A percentile compares a stretch with the other conserved stretches of the same genome.
These are phyloP conservation scores for Anthrax anthrax DNA, from an alignment of 2,888 invertebrate genomes.

Conservation along the genomic window DNA sequence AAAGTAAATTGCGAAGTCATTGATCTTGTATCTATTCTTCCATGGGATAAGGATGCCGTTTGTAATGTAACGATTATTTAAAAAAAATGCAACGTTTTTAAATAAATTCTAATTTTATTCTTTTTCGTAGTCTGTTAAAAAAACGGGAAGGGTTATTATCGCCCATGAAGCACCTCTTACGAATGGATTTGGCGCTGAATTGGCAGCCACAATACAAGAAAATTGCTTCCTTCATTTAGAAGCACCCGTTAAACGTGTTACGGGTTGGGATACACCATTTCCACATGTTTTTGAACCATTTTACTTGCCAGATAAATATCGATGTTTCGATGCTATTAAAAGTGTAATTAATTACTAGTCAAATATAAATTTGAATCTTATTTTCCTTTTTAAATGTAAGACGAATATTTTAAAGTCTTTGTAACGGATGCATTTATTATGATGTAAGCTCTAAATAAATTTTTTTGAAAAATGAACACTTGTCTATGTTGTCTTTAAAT, in stretches of 20 bases:
- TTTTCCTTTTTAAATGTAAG: too few relatives aligned
- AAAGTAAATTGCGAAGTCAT: conserved; percentile 83
- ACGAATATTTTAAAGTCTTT: too few relatives aligned
- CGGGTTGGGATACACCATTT: conserved; percentile 94
- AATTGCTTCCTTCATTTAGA: conserved; percentile 91
- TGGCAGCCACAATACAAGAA: conserved; percentile 85
- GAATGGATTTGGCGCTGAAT: conserved; percentile 88
- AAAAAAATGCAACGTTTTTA: not conserved
- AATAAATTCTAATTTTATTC: not conserved
- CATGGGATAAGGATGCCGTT: conserved; percentile 90
- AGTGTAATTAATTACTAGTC: conserved; percentile 57
- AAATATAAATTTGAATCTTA: not conserved
- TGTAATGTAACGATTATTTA: conserved; percentile 48
- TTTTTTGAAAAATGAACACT: too few relatives aligned
- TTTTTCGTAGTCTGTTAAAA: conserved; percentile 76
- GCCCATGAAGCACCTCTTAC: conserved; percentile 96
- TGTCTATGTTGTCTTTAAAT: too few relatives aligned
- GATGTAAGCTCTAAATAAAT: too few relatives aligned
- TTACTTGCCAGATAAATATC: conserved; percentile 88
- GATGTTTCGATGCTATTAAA: conserved; percentile 71
- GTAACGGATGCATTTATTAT: too few relatives aligned
- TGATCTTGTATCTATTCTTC: conserved; percentile 87
- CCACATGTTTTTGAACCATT: conserved; percentile 93
- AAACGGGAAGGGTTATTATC: conserved; percentile 82
- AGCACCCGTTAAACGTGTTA: conserved; percentile 77